These are phyloP conservation scores for Manis javanica DNA, from an alignment of 2,797 vertebrate species.

Conservation along the genomic window DNA sequence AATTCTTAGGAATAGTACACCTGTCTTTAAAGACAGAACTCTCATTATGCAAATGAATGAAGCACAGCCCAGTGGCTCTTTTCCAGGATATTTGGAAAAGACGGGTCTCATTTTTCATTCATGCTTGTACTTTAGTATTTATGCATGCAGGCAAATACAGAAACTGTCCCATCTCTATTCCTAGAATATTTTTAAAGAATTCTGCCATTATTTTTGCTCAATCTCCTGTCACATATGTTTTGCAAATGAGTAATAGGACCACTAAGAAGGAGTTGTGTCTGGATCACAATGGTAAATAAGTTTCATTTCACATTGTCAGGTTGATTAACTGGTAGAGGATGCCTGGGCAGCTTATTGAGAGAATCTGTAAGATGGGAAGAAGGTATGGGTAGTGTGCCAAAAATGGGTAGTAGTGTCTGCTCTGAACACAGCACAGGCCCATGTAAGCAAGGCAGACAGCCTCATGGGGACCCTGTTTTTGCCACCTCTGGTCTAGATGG, in stretches of 20 bases:
- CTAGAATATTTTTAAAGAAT: neutral
- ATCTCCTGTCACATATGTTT: neutral
- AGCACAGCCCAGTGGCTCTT: neutral
- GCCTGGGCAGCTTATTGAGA: neutral
- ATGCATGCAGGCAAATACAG: neutral
- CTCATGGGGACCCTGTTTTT: neutral
- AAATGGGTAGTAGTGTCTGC: neutral
- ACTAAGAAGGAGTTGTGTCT: neutral
- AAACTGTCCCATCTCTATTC: constrained; percentile 19
- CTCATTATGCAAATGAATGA: neutral
- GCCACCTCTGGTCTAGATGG: neutral
- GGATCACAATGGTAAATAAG: neutral
- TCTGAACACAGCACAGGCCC: neutral
- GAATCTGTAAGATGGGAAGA: neutral
- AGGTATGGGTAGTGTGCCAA: neutral
- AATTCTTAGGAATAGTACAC: neutral
- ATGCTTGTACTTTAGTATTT: neutral
- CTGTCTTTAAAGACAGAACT: neutral
- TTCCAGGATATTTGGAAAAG: neutral
- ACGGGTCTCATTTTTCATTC: neutral
- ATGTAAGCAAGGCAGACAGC: neutral
- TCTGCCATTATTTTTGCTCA: neutral
- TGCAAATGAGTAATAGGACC: neutral
- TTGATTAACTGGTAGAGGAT: neutral
- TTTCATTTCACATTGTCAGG: neutral